A percentile compares a stretch with the other conserved stretches of the same genome.
phyloP scores from a whole-genome alignment of 2,797 vertebrate genomes.

The Apodemus agrarius region DNA sequence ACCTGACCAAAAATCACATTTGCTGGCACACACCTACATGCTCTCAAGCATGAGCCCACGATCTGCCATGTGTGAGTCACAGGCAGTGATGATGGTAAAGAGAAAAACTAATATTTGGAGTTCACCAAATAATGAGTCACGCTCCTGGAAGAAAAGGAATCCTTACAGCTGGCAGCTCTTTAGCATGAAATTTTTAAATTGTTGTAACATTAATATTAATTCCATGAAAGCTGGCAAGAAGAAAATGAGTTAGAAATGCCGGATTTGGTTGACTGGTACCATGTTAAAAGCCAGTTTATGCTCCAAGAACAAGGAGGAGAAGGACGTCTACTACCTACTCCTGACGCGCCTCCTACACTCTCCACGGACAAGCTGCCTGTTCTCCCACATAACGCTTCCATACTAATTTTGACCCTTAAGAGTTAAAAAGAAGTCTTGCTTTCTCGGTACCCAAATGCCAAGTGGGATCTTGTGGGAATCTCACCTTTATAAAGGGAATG shows the following conservation, averaged over 20 bases:
- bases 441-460: constrained; percentile 78
- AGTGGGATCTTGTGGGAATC: constrained; percentile 76
- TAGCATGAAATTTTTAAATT: constrained; percentile 62
- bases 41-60: constrained; percentile 41
- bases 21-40: constrained; percentile 57
- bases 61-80: constrained; percentile 66
- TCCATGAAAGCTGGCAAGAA: constrained; percentile 63
- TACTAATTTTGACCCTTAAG: constrained; percentile 68
- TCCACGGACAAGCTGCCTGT: constrained; percentile 48
- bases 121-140: constrained; percentile 80
- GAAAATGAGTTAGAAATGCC: constrained; percentile 49
- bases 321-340: constrained; percentile 72
- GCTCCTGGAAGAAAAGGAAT: constrained; percentile 76
- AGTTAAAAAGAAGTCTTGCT: constrained; percentile 72
- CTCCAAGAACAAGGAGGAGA: constrained; percentile 68
- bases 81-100: constrained; percentile 58
- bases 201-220: constrained; percentile 77
- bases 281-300: constrained; percentile 64
- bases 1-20: constrained; percentile 71
- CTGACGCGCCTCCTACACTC: constrained; percentile 63
- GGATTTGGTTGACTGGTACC: constrained; percentile 67
- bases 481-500: constrained; percentile 81
- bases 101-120: constrained; percentile 79
- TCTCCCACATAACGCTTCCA: constrained; percentile 61
- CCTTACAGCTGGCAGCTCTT: constrained; percentile 61